Conservation (phyloP, 2,888 invertebrate species). For the Netelia melanura region DNA sequence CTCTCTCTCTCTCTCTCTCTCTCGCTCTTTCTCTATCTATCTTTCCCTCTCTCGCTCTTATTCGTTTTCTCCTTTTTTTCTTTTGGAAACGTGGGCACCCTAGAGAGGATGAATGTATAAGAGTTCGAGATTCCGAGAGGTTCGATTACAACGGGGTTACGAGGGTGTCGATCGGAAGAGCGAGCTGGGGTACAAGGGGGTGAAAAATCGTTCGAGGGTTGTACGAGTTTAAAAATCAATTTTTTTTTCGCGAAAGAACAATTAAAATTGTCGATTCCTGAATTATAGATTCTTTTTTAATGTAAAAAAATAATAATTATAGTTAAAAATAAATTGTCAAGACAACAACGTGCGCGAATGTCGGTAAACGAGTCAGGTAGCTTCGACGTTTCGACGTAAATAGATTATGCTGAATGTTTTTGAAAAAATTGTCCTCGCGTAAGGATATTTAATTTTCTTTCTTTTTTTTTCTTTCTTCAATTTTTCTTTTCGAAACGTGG, state of each 20-base stretch:
- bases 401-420: slow-evolving; percentile 12
- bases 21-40: neutral
- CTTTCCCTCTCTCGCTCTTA: neutral
- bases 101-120: slow-evolving; percentile 44
- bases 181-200: neutral
- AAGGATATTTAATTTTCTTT: slow-evolving; percentile 21
- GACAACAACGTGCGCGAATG: neutral
- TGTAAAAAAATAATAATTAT: neutral
- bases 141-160: slow-evolving; percentile 65
- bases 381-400: neutral
- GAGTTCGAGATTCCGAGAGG: slow-evolving; percentile 53
- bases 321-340: neutral
- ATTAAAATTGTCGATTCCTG: neutral
- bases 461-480: too few relatives aligned
- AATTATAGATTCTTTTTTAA: neutral
- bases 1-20: too few relatives aligned
- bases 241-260: neutral
- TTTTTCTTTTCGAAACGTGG: slow-evolving; percentile 19
- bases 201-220: slow-evolving; percentile 20
- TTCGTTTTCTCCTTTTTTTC: slow-evolving; percentile 7
- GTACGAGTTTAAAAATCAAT: slow-evolving; percentile 5
- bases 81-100: slow-evolving; percentile 5
- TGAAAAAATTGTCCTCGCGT: slow-evolving; percentile 9
- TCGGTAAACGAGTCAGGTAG: slow-evolving; percentile 35
- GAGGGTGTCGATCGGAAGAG: slow-evolving; percentile 34